Base-by-base conservation (phyloP, 2,113 vertebrate genomes). In the Anser cygnoides region DNA sequence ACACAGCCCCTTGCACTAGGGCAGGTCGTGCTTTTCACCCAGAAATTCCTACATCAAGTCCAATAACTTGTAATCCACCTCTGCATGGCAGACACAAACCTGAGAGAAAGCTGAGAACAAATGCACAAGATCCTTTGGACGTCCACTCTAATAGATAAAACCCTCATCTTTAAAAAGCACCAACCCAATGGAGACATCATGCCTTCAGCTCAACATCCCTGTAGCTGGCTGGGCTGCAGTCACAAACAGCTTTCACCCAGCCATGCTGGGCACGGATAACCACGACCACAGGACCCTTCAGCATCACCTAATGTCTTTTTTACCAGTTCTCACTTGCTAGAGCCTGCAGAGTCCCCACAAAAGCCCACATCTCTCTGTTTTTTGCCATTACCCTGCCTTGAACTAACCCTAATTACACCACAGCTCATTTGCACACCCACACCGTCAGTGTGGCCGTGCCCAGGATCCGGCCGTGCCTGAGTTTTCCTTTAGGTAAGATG, bases 241-340 rank as follows among this genome's bases (percentile, higher is more conserved):
- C 46, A 35, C 22, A 50, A 49, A 25, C 15, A 31, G 6, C n/a
- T n/a, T 35, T 35, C 4, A 29, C 62, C 55, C 17, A 41, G 76
- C 44, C 46, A 67, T 0, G 0, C 12, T 6, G 9, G 37, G 44
- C 13, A 29, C 0, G 52, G 49, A 29, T 15, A 57, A 25, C 49
- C 43, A 17, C 0, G 11, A 68, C 46, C 68, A 35, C 1, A 7
- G 31, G 44, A 81, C 4, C 52, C 50, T 78, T 44, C 3, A 1
- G 41, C 68, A 67, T 29, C 39, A 37, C 18, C 44, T 20, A 31
- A 11, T 2, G 19, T 21, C 23, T 44, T 49, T 86, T 86, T 80
- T 49, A 66, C 25, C 50, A 22, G 3, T 70, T 93, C 13, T 77
- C n/a, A 50, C 11, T 26, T 11, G 3, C 16, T 11, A 20, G 18